Percentiles rank a stretch among this genome's conserved stretches.
These are phyloP conservation scores for Mus spicilegus DNA, from an alignment of 2,113 vertebrate species.

Conservation along the genomic window DNA sequence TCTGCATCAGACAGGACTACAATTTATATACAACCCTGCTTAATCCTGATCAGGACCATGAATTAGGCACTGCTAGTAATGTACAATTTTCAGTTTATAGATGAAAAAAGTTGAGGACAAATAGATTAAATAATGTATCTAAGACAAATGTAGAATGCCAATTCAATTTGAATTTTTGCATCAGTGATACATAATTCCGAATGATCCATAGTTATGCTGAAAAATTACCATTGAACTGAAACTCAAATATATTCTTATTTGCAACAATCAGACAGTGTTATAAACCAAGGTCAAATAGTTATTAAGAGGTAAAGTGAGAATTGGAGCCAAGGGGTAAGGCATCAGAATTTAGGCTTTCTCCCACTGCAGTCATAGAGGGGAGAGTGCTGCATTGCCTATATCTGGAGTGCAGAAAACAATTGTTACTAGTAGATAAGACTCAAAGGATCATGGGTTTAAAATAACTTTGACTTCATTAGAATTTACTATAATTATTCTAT, in stretches of 20 bases:
- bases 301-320: neutral
- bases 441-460: neutral
- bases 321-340: neutral
- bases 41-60: conserved; percentile 3
- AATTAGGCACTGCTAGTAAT: neutral
- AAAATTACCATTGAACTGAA: conserved; percentile 40
- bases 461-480: conserved; percentile 44
- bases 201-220: conserved; percentile 22
- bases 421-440: neutral
- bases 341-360: conserved; percentile 38
- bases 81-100: conserved; percentile 26
- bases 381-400: neutral
- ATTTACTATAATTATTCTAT: conserved; percentile 52
- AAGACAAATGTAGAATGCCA: conserved; percentile 3
- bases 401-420: conserved; percentile 45
- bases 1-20: neutral
- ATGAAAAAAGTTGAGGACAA: conserved; percentile 16
- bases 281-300: neutral
- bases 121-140: conserved; percentile 15
- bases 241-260: conserved; percentile 55
- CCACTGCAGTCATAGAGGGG: neutral
- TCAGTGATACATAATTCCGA: neutral
- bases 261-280: conserved; percentile 17
- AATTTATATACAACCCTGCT: neutral
- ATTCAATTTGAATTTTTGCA: conserved; percentile 60